Evolutionary conservation across 2,888 invertebrate species (phyloP).

Genomic region (Cremastinae sp.): DNA sequence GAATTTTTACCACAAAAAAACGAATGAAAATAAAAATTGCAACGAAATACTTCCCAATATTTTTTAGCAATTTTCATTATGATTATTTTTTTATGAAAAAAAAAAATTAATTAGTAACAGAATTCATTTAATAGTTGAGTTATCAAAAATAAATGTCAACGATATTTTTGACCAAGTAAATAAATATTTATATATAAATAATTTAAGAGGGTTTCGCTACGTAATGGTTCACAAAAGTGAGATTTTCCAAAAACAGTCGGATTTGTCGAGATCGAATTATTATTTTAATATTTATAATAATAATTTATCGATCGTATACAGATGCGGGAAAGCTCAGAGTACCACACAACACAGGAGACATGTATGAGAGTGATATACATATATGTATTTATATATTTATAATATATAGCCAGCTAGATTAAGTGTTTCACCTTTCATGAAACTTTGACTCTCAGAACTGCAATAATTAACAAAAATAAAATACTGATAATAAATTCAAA

Average conservation of each 20-base stretch:
- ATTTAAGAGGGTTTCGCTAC: slow-evolving; percentile 73
- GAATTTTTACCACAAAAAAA: slow-evolving; percentile 13
- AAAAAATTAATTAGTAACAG: no score
- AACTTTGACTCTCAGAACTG: slow-evolving; percentile 7
- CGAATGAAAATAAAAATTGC: slow-evolving; percentile 11
- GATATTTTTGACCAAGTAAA: slow-evolving; percentile 27
- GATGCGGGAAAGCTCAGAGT: slow-evolving; percentile 69
- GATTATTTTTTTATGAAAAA: no score
- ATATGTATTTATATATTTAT: slow-evolving; percentile 23
- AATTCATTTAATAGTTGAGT: slow-evolving; percentile 38
- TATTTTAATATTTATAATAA: slow-evolving; percentile 2
- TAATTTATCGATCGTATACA: slow-evolving; percentile 57
- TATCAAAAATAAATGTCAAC: slow-evolving; percentile 36
- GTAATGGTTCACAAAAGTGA: slow-evolving; percentile 78
- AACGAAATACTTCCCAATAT: slow-evolving; percentile 1
- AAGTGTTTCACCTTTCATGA: no score
- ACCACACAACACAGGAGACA: slow-evolving; percentile 70
- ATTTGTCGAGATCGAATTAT: slow-evolving; percentile 58
- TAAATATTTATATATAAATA: slow-evolving; percentile 37
- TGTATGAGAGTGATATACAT: slow-evolving; percentile 39
- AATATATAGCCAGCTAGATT: slow-evolving; percentile 27
- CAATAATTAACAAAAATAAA: neutral
- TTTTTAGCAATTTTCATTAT: neutral
- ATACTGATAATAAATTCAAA: slow-evolving; percentile 1
- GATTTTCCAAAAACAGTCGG: slow-evolving; percentile 62